phyloP scores from a whole-genome alignment of 35 echinoderm and acorn worm species.

The Holothuria glaberrima region DNA sequence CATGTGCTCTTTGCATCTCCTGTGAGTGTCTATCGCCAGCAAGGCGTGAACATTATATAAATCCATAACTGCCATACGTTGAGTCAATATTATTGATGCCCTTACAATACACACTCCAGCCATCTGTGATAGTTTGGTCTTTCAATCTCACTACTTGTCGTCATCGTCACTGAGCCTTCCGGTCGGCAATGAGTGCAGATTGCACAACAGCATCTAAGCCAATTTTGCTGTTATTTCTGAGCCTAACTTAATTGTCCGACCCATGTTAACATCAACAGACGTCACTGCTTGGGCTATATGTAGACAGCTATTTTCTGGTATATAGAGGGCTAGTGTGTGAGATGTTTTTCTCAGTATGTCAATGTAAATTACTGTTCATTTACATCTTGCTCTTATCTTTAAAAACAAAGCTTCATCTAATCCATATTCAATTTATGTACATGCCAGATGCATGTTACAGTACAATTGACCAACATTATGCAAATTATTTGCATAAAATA shows the following conservation, averaged over 20 bases:
- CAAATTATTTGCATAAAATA: no score
- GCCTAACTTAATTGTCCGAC: slow-evolving; percentile 26
- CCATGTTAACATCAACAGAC: background rate
- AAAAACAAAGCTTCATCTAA: no score
- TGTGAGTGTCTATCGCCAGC: background rate
- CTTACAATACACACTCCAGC: background rate
- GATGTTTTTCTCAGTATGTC: no score
- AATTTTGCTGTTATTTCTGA: slow-evolving; percentile 15
- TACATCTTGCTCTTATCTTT: no score
- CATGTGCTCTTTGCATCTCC: slow-evolving; percentile 4
- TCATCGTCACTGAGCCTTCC: background rate
- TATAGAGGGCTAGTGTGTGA: no score
- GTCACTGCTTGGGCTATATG: background rate
- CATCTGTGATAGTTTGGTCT: slow-evolving; percentile 42
- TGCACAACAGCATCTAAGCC: slow-evolving; percentile 19
- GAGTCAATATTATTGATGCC: slow-evolving; percentile 51
- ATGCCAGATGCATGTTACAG: no score
- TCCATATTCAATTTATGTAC: no score
- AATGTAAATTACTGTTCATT: no score
- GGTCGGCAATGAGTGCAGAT: background rate
- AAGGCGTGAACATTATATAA: slow-evolving; percentile 43
- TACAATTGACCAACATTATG: no score
- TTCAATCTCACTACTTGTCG: slow-evolving; percentile 8
- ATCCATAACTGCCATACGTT: slow-evolving; percentile 32
- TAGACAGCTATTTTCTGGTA: no score